Conservation (phyloP, 37 sponge, comb jelly and placozoan genomes). For the Oopsacas minuta region DNA sequence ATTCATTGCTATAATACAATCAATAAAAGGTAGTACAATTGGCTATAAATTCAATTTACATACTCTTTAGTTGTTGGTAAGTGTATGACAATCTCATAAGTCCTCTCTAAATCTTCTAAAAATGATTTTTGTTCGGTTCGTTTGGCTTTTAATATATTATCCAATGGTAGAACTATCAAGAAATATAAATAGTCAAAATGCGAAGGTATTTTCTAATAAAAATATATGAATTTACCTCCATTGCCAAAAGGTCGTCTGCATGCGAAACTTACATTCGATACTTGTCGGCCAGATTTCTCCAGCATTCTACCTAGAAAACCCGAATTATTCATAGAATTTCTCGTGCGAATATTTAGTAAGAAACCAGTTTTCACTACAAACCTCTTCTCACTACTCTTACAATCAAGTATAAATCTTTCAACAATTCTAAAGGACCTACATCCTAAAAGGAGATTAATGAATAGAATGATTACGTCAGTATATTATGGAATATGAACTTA, state of each 20-base stretch:
- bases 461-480: neutral
- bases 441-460: neutral
- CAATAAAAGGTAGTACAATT: neutral
- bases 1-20: neutral
- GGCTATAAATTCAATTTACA: neutral
- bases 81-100: neutral
- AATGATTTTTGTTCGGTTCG: constrained; percentile 10
- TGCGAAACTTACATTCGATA: neutral
- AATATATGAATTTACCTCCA: neutral
- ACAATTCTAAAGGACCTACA: neutral
- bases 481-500: neutral
- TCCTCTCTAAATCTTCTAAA: neutral
- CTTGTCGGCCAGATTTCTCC: neutral
- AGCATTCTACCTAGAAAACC: constrained; percentile 18
- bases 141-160: neutral
- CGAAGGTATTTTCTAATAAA: neutral
- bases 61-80: neutral
- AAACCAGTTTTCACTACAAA: too few relatives aligned
- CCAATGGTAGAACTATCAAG: neutral
- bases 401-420: neutral
- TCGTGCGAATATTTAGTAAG: too few relatives aligned
- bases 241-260: constrained; percentile 1
- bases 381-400: constrained; percentile 4
- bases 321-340: too few relatives aligned
- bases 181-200: neutral